phyloP scores from a whole-genome alignment of 2,797 vertebrate species.

The Ctenochaetus hawaiiensis region DNA sequence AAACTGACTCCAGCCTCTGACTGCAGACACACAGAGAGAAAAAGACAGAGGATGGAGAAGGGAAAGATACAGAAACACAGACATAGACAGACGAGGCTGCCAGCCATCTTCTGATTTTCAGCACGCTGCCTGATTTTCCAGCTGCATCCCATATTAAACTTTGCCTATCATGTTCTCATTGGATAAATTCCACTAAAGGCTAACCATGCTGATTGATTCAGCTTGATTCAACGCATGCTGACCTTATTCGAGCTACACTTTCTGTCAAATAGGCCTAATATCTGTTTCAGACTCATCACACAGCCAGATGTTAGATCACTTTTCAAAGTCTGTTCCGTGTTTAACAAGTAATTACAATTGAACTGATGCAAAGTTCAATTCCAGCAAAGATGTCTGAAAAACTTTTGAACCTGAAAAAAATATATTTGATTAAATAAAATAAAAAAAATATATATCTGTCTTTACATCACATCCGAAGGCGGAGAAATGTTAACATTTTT shows the following conservation, averaged over 20 bases:
- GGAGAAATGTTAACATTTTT: slow-evolving; percentile 33
- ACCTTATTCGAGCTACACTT: slow-evolving; percentile 67
- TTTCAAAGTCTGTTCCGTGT: slow-evolving; percentile 55
- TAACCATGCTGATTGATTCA: slow-evolving; percentile 83
- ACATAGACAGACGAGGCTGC: slow-evolving; percentile 73
- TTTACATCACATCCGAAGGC: slow-evolving; percentile 21
- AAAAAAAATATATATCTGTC: slow-evolving; percentile 5
- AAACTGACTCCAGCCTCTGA: slow-evolving; percentile 80
- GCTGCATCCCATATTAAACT: slow-evolving; percentile 78
- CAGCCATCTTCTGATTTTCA: slow-evolving; percentile 75
- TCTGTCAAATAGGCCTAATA: slow-evolving; percentile 71
- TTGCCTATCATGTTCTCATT: slow-evolving; percentile 73
- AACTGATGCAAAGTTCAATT: slow-evolving; percentile 57
- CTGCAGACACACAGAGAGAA: slow-evolving; percentile 71
- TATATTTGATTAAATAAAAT: slow-evolving; percentile 17
- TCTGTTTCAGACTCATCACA: slow-evolving; percentile 75
- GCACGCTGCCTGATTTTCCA: slow-evolving; percentile 73
- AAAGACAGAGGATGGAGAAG: slow-evolving; percentile 73
- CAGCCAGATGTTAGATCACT: slow-evolving; percentile 75
- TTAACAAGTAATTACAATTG: slow-evolving; percentile 72
- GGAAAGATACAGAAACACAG: slow-evolving; percentile 67
- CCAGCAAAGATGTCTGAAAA: slow-evolving; percentile 29
- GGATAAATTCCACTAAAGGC: slow-evolving; percentile 79
- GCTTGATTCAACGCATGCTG: slow-evolving; percentile 81
- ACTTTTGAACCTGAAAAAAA: slow-evolving; percentile 43